Evolutionary conservation across 2,797 vertebrate genomes (phyloP).

Genomic region (Danio jaintianensis): DNA sequence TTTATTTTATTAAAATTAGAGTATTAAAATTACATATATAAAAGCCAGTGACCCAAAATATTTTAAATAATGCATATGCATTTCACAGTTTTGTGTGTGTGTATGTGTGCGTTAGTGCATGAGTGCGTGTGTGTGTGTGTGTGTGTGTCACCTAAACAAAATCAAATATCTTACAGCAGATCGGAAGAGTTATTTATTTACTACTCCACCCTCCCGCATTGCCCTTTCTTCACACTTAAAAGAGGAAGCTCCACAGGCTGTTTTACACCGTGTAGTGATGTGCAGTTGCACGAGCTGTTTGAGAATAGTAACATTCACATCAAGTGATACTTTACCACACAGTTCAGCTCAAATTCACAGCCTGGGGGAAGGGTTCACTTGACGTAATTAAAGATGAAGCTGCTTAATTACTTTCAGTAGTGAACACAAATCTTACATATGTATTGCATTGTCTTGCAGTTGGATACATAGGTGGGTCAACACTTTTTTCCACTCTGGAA

Average conservation of each 20-base stretch:
- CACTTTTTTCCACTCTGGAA: no score
- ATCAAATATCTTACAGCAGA: constrained; percentile 76
- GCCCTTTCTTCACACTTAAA: constrained; percentile 62
- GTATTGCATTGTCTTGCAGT: constrained; percentile 14
- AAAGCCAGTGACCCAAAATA: constrained; percentile 66
- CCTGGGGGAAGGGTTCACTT: constrained; percentile 69
- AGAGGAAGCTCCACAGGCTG: constrained; percentile 51
- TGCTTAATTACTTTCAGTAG: constrained; percentile 75
- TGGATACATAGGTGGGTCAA: not conserved
- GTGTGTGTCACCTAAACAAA: constrained; percentile 70
- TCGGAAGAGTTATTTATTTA: constrained; percentile 76
- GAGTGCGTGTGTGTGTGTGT: not conserved
- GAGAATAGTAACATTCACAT: constrained; percentile 25
- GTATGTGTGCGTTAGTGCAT: no score
- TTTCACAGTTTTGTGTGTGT: no score
- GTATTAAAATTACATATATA: no score
- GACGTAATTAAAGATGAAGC: constrained; percentile 77
- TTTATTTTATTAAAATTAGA: no score
- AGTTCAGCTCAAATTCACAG: constrained; percentile 69
- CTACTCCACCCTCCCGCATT: constrained; percentile 42
- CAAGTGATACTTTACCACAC: constrained; percentile 28
- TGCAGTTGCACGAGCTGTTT: constrained; percentile 9
- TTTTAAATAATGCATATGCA: constrained; percentile 62
- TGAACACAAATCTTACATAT: constrained; percentile 68
- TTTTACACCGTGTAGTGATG: constrained; percentile 49